A percentile compares a stretch with the other conserved stretches of the same genome.
Conservation (phyloP, 2,888 invertebrate species). For the Nysson spinosus region DNA sequence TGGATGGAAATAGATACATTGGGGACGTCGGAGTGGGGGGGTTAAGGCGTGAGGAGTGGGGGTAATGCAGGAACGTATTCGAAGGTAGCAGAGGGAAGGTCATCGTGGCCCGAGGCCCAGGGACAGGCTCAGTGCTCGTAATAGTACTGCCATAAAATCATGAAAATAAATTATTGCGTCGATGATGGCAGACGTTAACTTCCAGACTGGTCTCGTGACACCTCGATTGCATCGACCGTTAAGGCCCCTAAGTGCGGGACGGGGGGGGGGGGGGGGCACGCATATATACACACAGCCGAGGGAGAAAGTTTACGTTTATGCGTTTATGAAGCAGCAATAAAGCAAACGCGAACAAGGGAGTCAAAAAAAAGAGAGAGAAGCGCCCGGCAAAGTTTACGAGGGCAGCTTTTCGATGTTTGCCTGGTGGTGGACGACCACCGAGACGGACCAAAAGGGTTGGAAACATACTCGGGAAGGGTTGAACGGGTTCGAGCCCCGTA, state of each 20-base stretch:
- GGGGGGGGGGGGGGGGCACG: no score
- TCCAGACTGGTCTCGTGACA: conserved; percentile 37
- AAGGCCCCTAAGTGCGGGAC: conserved; percentile 16
- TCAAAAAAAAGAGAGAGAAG: conserved; percentile 32
- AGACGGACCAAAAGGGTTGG: conserved; percentile 22
- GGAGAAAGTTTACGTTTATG: conserved; percentile 68
- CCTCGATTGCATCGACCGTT: conserved; percentile 35
- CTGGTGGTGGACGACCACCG: neutral
- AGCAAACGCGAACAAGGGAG: conserved; percentile 6
- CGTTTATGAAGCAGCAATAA: conserved; percentile 69
- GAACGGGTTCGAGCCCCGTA: conserved; percentile 11
- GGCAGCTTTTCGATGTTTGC: neutral
- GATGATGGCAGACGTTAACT: conserved; percentile 67
- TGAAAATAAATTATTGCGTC: conserved; percentile 71
- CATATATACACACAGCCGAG: no score
- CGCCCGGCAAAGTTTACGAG: conserved; percentile 23
- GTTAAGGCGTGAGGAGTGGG: neutral
- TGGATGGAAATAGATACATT: no score
- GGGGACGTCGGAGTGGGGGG: neutral
- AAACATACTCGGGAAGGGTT: conserved; percentile 23
- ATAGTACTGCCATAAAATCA: conserved; percentile 63
- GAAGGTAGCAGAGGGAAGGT: conserved; percentile 16
- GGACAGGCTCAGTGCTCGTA: conserved; percentile 45
- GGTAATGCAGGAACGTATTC: conserved; percentile 13
- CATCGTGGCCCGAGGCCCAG: conserved; percentile 29